Evolutionary conservation across 2,888 invertebrate genomes (phyloP), one percentile per base, ranked within the genome.

Genomic region (Rambutsinella grinnellia): DNA sequence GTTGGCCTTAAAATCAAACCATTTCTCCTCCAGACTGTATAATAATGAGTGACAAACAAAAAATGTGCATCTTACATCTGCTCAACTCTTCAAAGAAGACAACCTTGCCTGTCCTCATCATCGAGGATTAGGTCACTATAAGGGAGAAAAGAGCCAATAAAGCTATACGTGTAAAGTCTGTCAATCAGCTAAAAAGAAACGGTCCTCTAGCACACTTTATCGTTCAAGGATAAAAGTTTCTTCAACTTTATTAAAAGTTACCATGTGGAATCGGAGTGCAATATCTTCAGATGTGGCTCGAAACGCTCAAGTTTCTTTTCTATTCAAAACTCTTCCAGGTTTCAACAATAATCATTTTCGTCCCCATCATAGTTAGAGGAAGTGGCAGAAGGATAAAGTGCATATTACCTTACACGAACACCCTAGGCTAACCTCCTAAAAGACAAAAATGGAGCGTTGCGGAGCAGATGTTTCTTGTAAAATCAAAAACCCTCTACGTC

Each of bases 391-490:
- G 13, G 6, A 36, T 8, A 36, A 5, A 8, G 36, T 36, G 13
- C 13, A 36, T 36, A 36, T 36, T 36, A 13, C 36, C 36, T 36
- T 13, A 36, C 36, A 36, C 36, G 49, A 49, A 47, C 66, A 66
- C 56, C 66, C 66, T 57, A 21, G 36, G 51, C 47, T 44, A 57
- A 26, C 66, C 66, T 54, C 46, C 15, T 13, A 19, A 13, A 49
- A 26, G 13, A 53, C 23, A 28, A 66, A 71, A 71, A 63, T 57
- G 72, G 58, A 63, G 44, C 49, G 65, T 51, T 49, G 26, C 51
- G 13, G 68, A 68, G 75, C 75, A 75, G 75, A 75, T 75, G 75
- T 75, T 75, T 68, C 75, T 61, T 57, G 75, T 68, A 67, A 62
- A 62, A 75, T 68, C 47, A 47, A 26, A 57, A 54, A 56, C n/a